phyloP scores from a whole-genome alignment of 2,888 invertebrate species.

The Plusia festucae region DNA sequence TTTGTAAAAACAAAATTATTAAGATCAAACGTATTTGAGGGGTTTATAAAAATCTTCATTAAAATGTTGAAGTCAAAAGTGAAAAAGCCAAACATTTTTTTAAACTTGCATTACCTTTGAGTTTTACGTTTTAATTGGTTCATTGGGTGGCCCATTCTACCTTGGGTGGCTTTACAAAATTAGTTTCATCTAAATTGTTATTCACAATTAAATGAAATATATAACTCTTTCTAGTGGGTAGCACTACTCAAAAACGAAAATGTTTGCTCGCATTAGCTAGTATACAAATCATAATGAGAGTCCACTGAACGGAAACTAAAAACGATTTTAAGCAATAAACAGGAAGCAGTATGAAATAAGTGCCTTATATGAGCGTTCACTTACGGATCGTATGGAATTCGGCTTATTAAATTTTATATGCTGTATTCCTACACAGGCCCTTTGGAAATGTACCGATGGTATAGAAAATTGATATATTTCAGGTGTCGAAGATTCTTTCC shows the following conservation, averaged over 20 bases:
- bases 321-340: conserved; percentile 4
- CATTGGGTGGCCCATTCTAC: too few relatives aligned
- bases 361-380: background rate
- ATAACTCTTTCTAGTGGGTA: background rate
- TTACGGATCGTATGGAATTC: background rate
- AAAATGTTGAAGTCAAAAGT: too few relatives aligned
- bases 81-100: too few relatives aligned
- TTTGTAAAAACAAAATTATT: too few relatives aligned
- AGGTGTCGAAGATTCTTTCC: background rate
- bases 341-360: background rate
- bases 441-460: background rate
- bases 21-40: too few relatives aligned
- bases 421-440: background rate
- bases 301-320: conserved; percentile 1
- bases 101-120: too few relatives aligned
- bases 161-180: too few relatives aligned
- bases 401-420: conserved; percentile 4
- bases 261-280: background rate
- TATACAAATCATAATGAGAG: background rate
- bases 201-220: too few relatives aligned
- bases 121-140: too few relatives aligned
- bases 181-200: too few relatives aligned
- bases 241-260: background rate
- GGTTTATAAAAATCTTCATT: too few relatives aligned
- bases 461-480: background rate